phyloP scores from a whole-genome alignment of 1,140 invertebrate genomes.

The Drosophila lacertosa region DNA sequence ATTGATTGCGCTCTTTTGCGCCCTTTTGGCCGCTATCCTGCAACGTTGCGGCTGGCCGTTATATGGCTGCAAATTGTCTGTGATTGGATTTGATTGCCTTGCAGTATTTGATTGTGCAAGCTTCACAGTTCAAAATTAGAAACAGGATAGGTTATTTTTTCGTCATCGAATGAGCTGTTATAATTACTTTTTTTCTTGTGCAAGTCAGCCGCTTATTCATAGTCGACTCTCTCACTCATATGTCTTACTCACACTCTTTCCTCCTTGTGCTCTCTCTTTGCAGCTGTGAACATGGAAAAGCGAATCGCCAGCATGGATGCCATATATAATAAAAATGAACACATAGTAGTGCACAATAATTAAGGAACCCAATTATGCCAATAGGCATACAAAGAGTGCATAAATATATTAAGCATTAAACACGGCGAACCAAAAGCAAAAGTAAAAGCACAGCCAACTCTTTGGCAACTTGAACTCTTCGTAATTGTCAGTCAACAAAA shows the following conservation, averaged over 20 bases:
- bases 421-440: slow-evolving; percentile 9
- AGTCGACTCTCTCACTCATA: slow-evolving; percentile 4
- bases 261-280: slow-evolving; percentile 19
- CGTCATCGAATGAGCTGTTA: background rate
- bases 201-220: slow-evolving; percentile 8
- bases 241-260: slow-evolving; percentile 2
- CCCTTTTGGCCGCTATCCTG: slow-evolving; percentile 8
- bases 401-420: slow-evolving; percentile 7
- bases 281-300: slow-evolving; percentile 40
- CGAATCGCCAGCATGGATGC: slow-evolving; percentile 33
- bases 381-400: slow-evolving; percentile 14
- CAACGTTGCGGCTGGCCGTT: background rate
- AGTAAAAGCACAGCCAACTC: slow-evolving; percentile 51
- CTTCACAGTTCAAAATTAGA: slow-evolving; percentile 10
- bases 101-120: slow-evolving; percentile 47
- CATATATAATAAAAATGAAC: slow-evolving; percentile 29
- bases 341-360: slow-evolving; percentile 27
- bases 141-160: slow-evolving; percentile 13
- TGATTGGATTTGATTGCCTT: slow-evolving; percentile 56
- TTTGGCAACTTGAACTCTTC: slow-evolving; percentile 29
- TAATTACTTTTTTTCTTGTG: slow-evolving; percentile 7
- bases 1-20: slow-evolving; percentile 39
- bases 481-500: slow-evolving; percentile 14
- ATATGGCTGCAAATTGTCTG: slow-evolving; percentile 34
- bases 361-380: slow-evolving; percentile 21